Conservation (phyloP, 2,888 invertebrate species). For the Rhorus exstirpatorius region DNA sequence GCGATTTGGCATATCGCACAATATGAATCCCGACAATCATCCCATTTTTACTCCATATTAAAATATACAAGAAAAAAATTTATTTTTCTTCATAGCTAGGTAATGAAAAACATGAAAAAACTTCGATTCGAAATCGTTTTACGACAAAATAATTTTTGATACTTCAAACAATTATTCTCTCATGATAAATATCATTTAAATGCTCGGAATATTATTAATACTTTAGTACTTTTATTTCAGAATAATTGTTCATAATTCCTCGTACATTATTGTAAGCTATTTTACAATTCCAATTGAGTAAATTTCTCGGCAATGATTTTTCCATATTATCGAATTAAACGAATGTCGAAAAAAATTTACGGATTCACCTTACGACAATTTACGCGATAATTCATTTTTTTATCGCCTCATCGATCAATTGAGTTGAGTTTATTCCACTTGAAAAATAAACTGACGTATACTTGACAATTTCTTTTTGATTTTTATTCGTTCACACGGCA, state of each 20-base stretch:
- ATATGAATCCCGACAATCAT: conserved; percentile 58
- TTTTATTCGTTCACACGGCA: conserved; percentile 12
- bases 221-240: too few species aligned
- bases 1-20: conserved; percentile 13
- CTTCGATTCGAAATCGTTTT: too few species aligned
- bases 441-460: conserved; percentile 17
- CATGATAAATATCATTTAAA: too few species aligned
- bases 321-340: conserved; percentile 1
- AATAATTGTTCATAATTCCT: background rate
- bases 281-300: background rate
- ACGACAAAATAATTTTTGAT: too few species aligned
- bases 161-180: too few species aligned
- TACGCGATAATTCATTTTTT: conserved; percentile 26
- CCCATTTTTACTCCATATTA: conserved; percentile 21
- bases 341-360: conserved; percentile 21
- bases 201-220: too few species aligned
- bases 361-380: background rate
- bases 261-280: too few species aligned
- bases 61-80: background rate
- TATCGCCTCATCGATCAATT: conserved; percentile 9
- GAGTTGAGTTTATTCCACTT: conserved; percentile 19
- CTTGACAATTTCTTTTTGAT: conserved; percentile 7
- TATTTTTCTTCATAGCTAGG: too few species aligned
- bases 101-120: too few species aligned
- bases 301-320: background rate